phyloP scores from a whole-genome alignment of 2,797 vertebrate species.

The Mormyrus hasselquistii region DNA sequence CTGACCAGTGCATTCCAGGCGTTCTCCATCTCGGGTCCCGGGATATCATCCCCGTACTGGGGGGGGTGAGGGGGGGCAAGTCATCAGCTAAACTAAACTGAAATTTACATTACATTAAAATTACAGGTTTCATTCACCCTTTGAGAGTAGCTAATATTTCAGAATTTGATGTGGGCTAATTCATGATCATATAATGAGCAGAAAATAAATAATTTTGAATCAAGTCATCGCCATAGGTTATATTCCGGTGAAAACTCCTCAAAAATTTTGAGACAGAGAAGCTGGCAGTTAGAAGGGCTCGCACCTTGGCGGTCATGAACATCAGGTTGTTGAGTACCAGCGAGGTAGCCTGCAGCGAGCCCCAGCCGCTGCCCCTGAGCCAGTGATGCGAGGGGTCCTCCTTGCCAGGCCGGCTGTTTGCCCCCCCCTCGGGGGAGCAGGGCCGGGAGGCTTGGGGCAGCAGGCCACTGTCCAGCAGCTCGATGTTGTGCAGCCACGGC shows the following conservation, averaged over 20 bases:
- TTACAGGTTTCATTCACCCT: not conserved
- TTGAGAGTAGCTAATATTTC: not conserved
- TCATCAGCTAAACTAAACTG: not conserved
- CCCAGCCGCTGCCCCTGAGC: conserved; percentile 91
- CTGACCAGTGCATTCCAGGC: conserved; percentile 95
- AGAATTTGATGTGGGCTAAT: not conserved
- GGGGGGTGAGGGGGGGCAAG: not conserved
- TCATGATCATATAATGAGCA: not conserved
- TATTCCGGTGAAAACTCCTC: not conserved
- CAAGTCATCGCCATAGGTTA: not conserved
- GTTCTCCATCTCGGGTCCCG: conserved; percentile 94
- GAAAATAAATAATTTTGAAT: not conserved
- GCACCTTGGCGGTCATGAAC: conserved; percentile 92
- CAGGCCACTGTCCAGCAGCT: conserved; percentile 88
- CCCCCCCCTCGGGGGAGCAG: conserved; percentile 85
- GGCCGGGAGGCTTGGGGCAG: conserved; percentile 88
- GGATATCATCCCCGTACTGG: conserved; percentile 97
- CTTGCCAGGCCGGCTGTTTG: conserved; percentile 66
- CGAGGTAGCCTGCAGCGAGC: conserved; percentile 90
- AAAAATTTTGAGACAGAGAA: not conserved
- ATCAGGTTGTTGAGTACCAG: conserved; percentile 98
- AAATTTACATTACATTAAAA: not conserved
- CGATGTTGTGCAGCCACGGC: conserved; percentile 95
- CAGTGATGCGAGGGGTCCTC: conserved; percentile 53
- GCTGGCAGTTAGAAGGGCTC: not conserved